Evolutionary conservation across 2,113 vertebrate species (phyloP).

Genomic region (Ivindomyrus marchei): DNA sequence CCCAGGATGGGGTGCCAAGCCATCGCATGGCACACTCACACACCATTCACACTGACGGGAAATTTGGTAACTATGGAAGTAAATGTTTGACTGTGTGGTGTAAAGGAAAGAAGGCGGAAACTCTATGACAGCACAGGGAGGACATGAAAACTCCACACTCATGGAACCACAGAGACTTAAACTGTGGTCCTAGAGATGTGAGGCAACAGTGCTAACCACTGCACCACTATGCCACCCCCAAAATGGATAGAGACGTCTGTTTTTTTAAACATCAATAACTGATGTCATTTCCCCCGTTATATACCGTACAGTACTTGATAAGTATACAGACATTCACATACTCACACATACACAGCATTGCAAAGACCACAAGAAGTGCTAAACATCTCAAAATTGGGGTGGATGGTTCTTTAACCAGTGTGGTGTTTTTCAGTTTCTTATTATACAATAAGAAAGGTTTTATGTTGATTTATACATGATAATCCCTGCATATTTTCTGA

Average conservation of each 20-base stretch:
- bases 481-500: neutral
- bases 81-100: neutral
- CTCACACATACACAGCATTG: neutral
- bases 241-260: neutral
- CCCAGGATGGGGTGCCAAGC: neutral
- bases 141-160: neutral
- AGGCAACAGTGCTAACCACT: neutral
- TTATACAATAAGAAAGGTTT: neutral
- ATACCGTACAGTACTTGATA: neutral
- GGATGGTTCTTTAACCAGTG: neutral
- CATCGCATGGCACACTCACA: neutral
- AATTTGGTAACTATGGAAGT: neutral
- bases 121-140: neutral
- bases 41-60: rapidly evolving
- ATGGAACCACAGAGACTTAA: neutral
- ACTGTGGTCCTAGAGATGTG: neutral
- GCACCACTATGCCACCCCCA: neutral
- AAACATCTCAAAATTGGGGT: neutral
- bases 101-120: neutral
- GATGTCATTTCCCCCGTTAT: neutral
- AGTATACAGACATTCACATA: neutral
- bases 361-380: neutral
- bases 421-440: neutral
- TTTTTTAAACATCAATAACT: neutral
- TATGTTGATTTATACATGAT: neutral